Conservation (phyloP, 2,797 vertebrate species). For the Clarias platycephalus region DNA sequence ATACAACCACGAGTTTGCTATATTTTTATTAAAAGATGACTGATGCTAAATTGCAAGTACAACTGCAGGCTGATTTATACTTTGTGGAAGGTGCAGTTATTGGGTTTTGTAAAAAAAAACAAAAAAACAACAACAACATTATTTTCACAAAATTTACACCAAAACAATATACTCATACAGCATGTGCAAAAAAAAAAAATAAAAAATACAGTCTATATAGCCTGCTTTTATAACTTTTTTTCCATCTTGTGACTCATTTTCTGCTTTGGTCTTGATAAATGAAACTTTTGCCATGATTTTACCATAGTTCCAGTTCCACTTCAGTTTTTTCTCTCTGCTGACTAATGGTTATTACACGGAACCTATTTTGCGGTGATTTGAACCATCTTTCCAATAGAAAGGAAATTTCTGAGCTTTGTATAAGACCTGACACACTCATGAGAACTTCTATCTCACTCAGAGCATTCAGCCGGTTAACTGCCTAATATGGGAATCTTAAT, state of each 20-base stretch:
- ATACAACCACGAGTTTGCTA: too few species aligned
- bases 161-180: neutral
- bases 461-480: conserved; percentile 53
- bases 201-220: too few species aligned
- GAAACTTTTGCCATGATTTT: neutral
- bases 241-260: neutral
- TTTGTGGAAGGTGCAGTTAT: too few species aligned
- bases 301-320: neutral
- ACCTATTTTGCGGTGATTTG: neutral
- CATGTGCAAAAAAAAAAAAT: neutral
- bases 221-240: neutral
- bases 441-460: conserved; percentile 52
- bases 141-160: too few species aligned
- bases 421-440: conserved; percentile 34
- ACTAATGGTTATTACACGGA: neutral
- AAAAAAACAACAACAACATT: too few species aligned
- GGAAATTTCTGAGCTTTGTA: conserved; percentile 8
- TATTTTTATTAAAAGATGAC: too few species aligned
- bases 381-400: neutral
- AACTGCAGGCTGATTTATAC: too few species aligned
- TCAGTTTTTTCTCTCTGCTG: neutral
- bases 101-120: too few species aligned
- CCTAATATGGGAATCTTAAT: conserved; percentile 56
- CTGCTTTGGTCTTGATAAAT: neutral
- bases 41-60: too few species aligned